phyloP scores from a whole-genome alignment of 2,113 vertebrate species.

The Rhagologus leucostigma region DNA sequence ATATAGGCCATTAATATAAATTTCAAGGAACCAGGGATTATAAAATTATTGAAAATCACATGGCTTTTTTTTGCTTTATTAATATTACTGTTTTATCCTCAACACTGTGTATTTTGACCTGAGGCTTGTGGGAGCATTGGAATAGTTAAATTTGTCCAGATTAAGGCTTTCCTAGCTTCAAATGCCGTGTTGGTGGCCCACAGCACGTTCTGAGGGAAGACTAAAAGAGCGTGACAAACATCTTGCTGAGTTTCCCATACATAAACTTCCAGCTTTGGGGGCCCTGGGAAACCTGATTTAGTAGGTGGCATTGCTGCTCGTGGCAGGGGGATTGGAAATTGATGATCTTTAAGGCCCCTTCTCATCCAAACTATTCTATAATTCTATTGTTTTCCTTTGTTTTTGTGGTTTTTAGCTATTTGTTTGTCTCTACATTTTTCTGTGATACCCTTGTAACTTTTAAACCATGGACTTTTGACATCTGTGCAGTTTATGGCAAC shows the following conservation, averaged over 20 bases:
- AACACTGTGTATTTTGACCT: neutral
- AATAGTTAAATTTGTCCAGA: neutral
- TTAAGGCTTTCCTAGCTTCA: neutral
- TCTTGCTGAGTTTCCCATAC: neutral
- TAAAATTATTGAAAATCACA: neutral
- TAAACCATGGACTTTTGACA: neutral
- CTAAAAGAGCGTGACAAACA: neutral
- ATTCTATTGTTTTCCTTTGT: neutral
- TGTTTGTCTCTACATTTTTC: neutral
- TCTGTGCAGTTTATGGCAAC: neutral
- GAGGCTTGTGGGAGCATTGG: neutral
- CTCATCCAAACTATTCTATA: neutral
- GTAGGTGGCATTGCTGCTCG: neutral
- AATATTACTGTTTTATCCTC: neutral
- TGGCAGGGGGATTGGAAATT: neutral
- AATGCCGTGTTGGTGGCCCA: neutral
- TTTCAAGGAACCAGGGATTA: neutral
- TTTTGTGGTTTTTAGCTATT: neutral
- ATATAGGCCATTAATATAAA: neutral
- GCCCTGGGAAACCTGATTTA: neutral
- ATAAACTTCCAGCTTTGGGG: neutral
- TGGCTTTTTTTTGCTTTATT: neutral
- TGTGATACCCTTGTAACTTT: neutral
- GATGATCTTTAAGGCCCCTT: neutral
- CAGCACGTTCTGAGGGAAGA: rapidly evolving